These are phyloP conservation scores for Sphenodon punctatus DNA, from an alignment of 2,797 vertebrate species.

Conservation along the genomic window DNA sequence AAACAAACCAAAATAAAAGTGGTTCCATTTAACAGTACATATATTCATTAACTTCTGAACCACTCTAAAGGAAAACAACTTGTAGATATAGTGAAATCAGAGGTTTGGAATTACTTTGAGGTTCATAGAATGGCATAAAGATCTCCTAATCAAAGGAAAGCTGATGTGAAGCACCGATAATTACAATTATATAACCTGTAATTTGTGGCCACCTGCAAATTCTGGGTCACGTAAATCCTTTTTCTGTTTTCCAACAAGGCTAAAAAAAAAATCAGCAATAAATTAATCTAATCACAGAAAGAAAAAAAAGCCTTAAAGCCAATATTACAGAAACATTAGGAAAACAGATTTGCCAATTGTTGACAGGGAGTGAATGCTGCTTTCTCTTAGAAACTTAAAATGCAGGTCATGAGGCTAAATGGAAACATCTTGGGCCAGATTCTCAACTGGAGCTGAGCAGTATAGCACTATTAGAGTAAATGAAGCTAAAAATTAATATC, in stretches of 20 bases:
- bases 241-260: not conserved
- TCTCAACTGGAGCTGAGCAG: not conserved
- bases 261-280: not conserved
- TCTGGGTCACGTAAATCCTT: not conserved
- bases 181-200: not conserved
- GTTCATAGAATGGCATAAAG: not conserved
- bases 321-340: constrained; percentile 5
- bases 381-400: not conserved
- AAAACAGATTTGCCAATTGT: not conserved
- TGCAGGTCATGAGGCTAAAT: not conserved
- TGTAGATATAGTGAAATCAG: not conserved
- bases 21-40: not conserved
- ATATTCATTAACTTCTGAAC: not conserved
- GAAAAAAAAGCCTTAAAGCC: not conserved
- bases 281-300: not conserved
- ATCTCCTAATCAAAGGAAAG: not conserved
- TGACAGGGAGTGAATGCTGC: not conserved
- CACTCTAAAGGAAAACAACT: not conserved
- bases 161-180: not conserved
- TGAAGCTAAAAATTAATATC: not conserved
- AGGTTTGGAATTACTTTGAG: not conserved
- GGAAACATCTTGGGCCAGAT: fast-evolving
- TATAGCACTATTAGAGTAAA: not conserved
- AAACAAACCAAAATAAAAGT: not conserved
- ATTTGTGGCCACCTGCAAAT: not conserved